Base-by-base conservation (phyloP, 2,888 invertebrate species). In the Drosophila atroscutellata region DNA sequence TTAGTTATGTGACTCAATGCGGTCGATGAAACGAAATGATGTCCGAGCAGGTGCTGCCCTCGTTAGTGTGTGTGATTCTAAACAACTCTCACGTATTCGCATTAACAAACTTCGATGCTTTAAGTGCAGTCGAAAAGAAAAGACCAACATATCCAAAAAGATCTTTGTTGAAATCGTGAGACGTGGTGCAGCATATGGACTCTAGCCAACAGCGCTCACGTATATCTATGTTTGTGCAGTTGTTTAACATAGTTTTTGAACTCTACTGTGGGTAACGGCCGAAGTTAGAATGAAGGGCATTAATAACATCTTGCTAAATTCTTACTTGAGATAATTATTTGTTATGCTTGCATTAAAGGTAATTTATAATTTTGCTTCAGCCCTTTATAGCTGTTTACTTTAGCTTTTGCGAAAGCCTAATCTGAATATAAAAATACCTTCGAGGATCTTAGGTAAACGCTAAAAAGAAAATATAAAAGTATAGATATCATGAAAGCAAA, bases 51-150 rank as follows among this genome's bases (percentile, higher is more conserved):
- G 49, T 64, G 64, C 24, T 60, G 36, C n/a, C 24, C 36, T 45
- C 37, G 47, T 62, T 66, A 49, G 58, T 57, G 54, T 32, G 34
- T 68, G 47, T 26, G 57, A 69, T 72, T 84, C 71, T 64, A 66
- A 80, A 80, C 81, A 71, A 75, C 73, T 54, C 75, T 82, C 86
- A 86, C 89, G 86, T 86, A 85, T 76, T 85, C 86, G 80, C 88
- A 86, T 86, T 89, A 86, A 82, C 81, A 69, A 88, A 87, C 81
- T 80, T 89, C 67, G 75, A 75, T 74, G 81, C 90, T 87, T 81
- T 73, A 87, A 87, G 72, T 78, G 90, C 83, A 87, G 77, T 81
- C 84, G 78, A 77, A 72, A 72, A 66, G 80, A 80, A 89, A 84
- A 84, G 63, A 80, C 59, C 60, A 73, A 42, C 58, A 65, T 49